phyloP scores from a whole-genome alignment of 30 jellyfish, hydroid and myxozoan genomes.

The Clytia hemisphaerica region DNA sequence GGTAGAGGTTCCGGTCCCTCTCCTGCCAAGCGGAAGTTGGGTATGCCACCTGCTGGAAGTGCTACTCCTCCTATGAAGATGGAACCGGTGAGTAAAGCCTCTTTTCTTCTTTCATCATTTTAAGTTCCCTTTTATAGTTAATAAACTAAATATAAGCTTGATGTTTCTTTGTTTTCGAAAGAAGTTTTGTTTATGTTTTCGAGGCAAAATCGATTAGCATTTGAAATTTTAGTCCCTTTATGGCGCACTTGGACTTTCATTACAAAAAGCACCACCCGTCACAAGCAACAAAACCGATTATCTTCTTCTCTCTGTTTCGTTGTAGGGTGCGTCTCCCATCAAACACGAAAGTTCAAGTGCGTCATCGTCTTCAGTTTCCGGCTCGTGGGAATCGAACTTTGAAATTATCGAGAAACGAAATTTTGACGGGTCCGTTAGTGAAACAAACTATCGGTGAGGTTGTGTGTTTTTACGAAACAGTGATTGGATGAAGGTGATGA shows the following conservation, averaged over 20 bases:
- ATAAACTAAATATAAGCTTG: too few species aligned
- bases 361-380: neutral
- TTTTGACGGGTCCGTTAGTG: constrained; percentile 22
- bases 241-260: neutral
- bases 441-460: constrained; percentile 22
- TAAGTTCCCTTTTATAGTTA: too few species aligned
- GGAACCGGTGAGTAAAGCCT: too few species aligned
- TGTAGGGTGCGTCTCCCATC: neutral
- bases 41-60: constrained; percentile 13
- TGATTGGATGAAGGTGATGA: too few species aligned
- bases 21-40: constrained; percentile 14
- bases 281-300: neutral
- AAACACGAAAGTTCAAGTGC: neutral
- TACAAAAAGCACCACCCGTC: neutral
- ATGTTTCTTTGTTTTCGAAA: too few species aligned
- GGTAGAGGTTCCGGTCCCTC: constrained; percentile 8
- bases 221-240: neutral
- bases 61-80: neutral
- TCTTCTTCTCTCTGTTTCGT: neutral
- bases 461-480: too few species aligned
- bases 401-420: constrained; percentile 9
- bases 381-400: constrained; percentile 25
- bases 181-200: neutral
- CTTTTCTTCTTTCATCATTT: too few species aligned
- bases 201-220: neutral